Evolutionary conservation across 2,888 invertebrate species (phyloP).

Genomic region (Gibbula magus): DNA sequence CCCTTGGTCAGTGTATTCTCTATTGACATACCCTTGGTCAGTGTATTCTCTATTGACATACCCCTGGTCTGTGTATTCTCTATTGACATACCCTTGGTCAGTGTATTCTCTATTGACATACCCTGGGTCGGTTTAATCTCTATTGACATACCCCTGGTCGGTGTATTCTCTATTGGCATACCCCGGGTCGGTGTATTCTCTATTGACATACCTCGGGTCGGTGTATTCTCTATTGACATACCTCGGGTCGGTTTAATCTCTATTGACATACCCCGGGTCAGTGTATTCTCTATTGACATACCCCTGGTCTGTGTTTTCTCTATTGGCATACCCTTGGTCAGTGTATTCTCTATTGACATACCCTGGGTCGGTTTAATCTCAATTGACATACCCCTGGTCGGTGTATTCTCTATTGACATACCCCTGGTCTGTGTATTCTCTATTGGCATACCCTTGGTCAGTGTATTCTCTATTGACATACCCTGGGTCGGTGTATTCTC

Average conservation of each 20-base stretch:
- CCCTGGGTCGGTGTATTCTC: constrained; percentile 93
- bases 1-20: constrained; percentile 93
- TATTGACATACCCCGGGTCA: constrained; percentile 91
- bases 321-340: constrained; percentile 91
- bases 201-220: constrained; percentile 91
- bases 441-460: constrained; percentile 91
- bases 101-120: constrained; percentile 93
- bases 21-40: constrained; percentile 91
- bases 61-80: constrained; percentile 93
- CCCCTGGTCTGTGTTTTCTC: constrained; percentile 93
- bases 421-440: constrained; percentile 93
- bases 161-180: constrained; percentile 93
- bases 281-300: constrained; percentile 93
- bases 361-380: constrained; percentile 93
- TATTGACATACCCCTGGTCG: constrained; percentile 91
- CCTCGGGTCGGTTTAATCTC: constrained; percentile 93
- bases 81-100: constrained; percentile 91
- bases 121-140: constrained; percentile 93
- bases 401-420: constrained; percentile 93
- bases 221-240: constrained; percentile 93
- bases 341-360: constrained; percentile 93
- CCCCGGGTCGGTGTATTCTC: constrained; percentile 93
- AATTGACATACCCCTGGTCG: constrained; percentile 87
- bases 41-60: constrained; percentile 93
- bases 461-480: constrained; percentile 93